Conservation (phyloP, 2,113 vertebrate genomes). For the Ceuthmochares aereus region DNA sequence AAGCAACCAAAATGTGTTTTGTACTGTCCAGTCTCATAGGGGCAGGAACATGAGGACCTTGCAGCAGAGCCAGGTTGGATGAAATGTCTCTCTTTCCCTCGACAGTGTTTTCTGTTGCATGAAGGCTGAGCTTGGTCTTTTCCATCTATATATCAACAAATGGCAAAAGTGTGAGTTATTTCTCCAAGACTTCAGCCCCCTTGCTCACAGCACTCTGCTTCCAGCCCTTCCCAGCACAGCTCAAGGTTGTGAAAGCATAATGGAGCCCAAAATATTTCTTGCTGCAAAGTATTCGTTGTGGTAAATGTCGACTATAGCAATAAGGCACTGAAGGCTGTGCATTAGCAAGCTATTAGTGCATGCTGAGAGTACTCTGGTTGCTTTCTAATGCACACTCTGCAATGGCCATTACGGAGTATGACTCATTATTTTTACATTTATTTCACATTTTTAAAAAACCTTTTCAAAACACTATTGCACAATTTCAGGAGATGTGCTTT, state of each 20-base stretch:
- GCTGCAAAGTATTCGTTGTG: conserved; percentile 44
- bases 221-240: conserved; percentile 26
- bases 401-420: conserved; percentile 49
- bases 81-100: background rate
- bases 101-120: fast-evolving
- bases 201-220: background rate
- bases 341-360: conserved; percentile 64
- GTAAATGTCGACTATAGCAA: conserved; percentile 64
- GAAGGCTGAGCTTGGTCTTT: background rate
- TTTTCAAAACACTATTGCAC: conserved; percentile 51
- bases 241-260: conserved; percentile 61
- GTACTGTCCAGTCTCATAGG: fast-evolving
- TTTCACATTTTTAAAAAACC: conserved; percentile 62
- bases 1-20: fast-evolving
- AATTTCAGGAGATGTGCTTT: conserved; percentile 19
- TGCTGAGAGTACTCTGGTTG: conserved; percentile 62
- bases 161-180: background rate
- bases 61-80: background rate
- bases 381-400: conserved; percentile 57
- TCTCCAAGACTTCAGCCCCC: background rate
- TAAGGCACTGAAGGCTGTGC: conserved; percentile 52
- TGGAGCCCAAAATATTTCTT: conserved; percentile 66
- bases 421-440: conserved; percentile 69
- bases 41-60: background rate
- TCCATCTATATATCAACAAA: background rate